Conservation (phyloP, 1,140 invertebrate species). For the Mycetomoellerius zeteki region DNA sequence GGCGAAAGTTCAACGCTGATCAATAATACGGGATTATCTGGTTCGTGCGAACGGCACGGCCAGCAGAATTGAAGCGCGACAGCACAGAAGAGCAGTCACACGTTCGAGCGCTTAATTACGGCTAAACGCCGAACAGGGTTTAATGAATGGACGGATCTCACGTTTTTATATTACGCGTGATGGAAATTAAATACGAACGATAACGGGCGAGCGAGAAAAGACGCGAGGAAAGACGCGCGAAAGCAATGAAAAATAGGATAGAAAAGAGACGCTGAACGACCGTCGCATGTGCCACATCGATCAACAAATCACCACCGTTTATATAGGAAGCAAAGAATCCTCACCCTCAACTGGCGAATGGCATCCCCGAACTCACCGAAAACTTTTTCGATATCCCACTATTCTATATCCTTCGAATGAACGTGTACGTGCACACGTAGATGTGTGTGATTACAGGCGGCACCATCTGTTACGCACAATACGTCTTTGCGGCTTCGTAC, state of each 20-base stretch:
- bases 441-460: background rate
- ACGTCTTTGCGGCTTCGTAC: constrained; percentile 29
- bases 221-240: background rate
- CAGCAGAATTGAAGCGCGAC: constrained; percentile 2
- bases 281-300: background rate
- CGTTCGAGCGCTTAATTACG: constrained; percentile 50
- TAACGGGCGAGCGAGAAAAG: no score
- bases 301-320: constrained; percentile 19
- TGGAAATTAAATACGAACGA: background rate
- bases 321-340: background rate
- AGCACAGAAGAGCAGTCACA: background rate
- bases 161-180: constrained; percentile 7
- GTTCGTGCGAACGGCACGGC: background rate
- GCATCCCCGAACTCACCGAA: background rate
- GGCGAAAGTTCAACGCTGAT: constrained; percentile 55
- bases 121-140: constrained; percentile 3
- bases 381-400: constrained; percentile 52
- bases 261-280: background rate
- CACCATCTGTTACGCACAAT: constrained; percentile 45
- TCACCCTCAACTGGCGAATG: background rate
- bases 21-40: constrained; percentile 59
- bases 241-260: background rate
- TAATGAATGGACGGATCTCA: background rate
- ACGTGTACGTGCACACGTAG: background rate
- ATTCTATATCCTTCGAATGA: background rate